Percentiles rank a stretch among this genome's conserved stretches.
Conservation (phyloP, 2,113 vertebrate genomes). For the Thalassarche chlororhynchos region DNA sequence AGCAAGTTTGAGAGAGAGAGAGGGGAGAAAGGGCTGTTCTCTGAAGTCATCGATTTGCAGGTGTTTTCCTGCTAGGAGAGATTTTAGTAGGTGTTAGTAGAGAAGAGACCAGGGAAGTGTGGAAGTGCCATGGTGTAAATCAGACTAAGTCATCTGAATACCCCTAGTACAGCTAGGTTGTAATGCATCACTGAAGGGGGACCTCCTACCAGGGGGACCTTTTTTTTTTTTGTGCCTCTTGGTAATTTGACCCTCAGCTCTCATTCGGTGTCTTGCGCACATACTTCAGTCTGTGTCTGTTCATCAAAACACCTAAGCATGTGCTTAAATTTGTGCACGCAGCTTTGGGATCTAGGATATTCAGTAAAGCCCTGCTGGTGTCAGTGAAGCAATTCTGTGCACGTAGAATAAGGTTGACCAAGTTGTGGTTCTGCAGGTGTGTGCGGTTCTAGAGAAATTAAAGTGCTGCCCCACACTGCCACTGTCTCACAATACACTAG, state of each 20-base stretch:
- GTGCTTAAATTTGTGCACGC: not conserved
- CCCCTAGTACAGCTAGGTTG: not conserved
- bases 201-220: not conserved
- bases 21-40: not conserved
- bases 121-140: not conserved
- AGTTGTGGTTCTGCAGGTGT: not conserved
- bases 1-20: not conserved
- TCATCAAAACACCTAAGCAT: accelerated
- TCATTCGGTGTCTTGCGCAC: not conserved
- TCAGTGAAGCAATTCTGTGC: not conserved
- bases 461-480: not conserved
- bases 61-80: not conserved
- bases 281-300: not conserved
- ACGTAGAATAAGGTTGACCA: not conserved
- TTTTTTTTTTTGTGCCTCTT: no score
- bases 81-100: not conserved
- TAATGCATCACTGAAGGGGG: no score
- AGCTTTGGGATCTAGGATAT: not conserved
- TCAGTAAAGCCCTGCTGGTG: not conserved
- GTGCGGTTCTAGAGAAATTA: not conserved
- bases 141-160: not conserved
- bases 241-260: not conserved
- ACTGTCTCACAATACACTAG: not conserved
- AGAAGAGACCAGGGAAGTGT: not conserved
- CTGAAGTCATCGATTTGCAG: not conserved